Evolutionary conservation across 64 coral and sea anemone species (phyloP).

Genomic region (Porites australiensis): DNA sequence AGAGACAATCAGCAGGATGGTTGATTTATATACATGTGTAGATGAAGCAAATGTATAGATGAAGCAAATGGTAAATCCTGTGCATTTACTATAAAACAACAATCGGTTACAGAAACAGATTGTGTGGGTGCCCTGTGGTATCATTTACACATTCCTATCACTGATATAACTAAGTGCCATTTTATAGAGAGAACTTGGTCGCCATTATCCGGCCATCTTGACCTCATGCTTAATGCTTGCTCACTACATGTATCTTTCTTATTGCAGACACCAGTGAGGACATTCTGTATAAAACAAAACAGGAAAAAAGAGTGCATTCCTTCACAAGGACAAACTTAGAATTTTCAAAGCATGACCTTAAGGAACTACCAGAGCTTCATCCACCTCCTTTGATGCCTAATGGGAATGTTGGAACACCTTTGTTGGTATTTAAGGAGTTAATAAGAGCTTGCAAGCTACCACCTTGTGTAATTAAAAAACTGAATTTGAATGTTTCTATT

Average conservation of each 20-base stretch:
- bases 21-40: no score
- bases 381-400: conserved; percentile 94
- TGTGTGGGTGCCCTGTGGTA: no score
- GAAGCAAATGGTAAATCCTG: no score
- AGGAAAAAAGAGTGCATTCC: conserved; percentile 56
- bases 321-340: conserved; percentile 65
- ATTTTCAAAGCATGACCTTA: conserved; percentile 79
- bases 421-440: conserved; percentile 71
- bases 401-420: conserved; percentile 96
- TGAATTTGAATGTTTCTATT: conserved; percentile 81
- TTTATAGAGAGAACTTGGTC: no score
- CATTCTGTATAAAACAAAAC: conserved; percentile 69
- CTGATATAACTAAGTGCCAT: no score
- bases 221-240: no score
- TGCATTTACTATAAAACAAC: no score
- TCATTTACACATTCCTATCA: no score
- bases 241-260: neutral
- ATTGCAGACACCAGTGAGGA: conserved; percentile 39
- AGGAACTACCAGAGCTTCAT: conserved; percentile 70
- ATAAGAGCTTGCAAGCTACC: conserved; percentile 91
- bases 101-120: no score
- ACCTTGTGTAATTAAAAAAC: conserved; percentile 90
- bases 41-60: no score
- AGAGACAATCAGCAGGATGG: no score
- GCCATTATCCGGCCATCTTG: no score